phyloP scores from a whole-genome alignment of 2,797 vertebrate genomes.

The Tolypeutes matacus region DNA sequence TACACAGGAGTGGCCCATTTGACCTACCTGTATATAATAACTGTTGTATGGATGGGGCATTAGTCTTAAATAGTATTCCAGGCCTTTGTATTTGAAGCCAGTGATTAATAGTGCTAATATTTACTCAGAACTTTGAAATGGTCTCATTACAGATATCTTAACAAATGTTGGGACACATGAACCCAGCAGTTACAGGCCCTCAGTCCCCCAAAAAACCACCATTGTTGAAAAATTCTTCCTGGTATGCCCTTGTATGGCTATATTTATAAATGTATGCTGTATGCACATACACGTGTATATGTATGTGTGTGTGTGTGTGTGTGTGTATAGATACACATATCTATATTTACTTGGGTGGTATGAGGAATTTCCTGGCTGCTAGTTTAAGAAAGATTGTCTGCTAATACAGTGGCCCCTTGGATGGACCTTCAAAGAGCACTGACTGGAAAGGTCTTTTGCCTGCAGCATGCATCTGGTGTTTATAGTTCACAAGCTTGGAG shows the following conservation, averaged over 20 bases:
- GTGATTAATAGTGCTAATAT: neutral
- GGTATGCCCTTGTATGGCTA: neutral
- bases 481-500: neutral
- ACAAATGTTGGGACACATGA: neutral
- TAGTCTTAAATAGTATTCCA: neutral
- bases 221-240: neutral
- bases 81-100: neutral
- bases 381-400: neutral
- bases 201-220: neutral
- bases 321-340: neutral
- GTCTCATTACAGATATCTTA: neutral
- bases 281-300: neutral
- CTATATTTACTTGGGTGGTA: neutral
- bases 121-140: neutral
- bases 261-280: neutral
- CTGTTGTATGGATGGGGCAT: neutral
- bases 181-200: neutral
- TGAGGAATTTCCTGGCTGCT: neutral
- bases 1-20: neutral
- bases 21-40: neutral
- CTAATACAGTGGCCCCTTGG: neutral
- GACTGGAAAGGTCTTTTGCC: accelerated
- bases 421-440: neutral
- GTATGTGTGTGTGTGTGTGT: no score
- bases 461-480: neutral